A percentile compares a stretch with the other conserved stretches of the same genome.
phyloP scores from a whole-genome alignment of 2,888 invertebrate genomes.

The Disparrhopalites patrizii region DNA sequence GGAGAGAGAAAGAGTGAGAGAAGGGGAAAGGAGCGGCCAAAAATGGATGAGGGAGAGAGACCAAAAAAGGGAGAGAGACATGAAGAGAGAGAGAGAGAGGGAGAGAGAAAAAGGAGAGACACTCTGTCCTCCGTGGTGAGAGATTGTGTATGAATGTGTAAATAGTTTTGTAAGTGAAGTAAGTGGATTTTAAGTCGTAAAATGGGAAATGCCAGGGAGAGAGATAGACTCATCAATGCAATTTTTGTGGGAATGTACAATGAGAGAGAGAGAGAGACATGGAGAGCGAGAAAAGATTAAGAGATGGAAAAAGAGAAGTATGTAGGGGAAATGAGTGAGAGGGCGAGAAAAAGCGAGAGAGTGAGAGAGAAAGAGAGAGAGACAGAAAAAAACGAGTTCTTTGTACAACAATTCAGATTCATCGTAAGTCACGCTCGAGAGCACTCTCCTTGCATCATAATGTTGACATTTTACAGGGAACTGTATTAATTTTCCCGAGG shows the following conservation, averaged over 20 bases:
- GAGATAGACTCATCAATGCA: conserved; percentile 28
- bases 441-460: conserved; percentile 47
- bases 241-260: conserved; percentile 33
- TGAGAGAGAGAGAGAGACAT: too few species aligned
- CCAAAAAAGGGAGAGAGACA: conserved; percentile 12
- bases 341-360: conserved; percentile 3
- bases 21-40: too few species aligned
- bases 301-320: conserved; percentile 27
- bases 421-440: conserved; percentile 46
- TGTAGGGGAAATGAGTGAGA: background rate
- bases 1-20: too few species aligned
- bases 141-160: conserved; percentile 32
- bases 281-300: conserved; percentile 20
- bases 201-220: conserved; percentile 18
- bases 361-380: background rate
- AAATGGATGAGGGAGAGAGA: too few species aligned
- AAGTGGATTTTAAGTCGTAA: conserved; percentile 18
- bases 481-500: conserved; percentile 49
- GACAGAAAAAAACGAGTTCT: conserved; percentile 23
- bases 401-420: conserved; percentile 34
- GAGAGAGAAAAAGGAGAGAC: conserved; percentile 7
- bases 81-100: conserved; percentile 7
- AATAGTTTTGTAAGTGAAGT: conserved; percentile 36
- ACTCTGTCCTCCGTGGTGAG: conserved; percentile 8
- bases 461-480: conserved; percentile 49